Base-by-base conservation (phyloP, 2,113 vertebrate genomes). In the Syrmaticus mikado region DNA sequence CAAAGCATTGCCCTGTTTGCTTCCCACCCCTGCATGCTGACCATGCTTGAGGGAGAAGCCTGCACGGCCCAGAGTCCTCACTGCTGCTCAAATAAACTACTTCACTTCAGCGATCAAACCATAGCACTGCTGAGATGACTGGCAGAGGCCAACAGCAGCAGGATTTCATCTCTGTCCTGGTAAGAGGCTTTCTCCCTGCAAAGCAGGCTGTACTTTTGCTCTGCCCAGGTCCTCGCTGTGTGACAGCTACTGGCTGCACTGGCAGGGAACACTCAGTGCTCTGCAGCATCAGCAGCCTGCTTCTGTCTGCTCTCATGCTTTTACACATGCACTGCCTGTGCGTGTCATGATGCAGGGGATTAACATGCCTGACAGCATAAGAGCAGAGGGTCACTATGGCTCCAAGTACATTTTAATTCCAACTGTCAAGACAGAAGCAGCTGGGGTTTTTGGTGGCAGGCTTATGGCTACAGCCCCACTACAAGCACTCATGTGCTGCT, bases 351-450 rank as follows among this genome's bases (percentile, higher is more conserved):
- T 25, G 45, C 3, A 2, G n/a, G 27, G 36, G 43, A 38, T n/a
- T 18, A n/a, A 60, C 1, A 0, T 2, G 12, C 18, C 34, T 16
- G 34, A 17, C 24, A 41, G 75, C 10, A 0, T 7, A 58, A 77
- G 30, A 62, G 62, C 30, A 14, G 38, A 41, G 8, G 34, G 34
- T 38, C 62, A 11, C 20, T 18, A 13, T 9, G 52, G 50, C 58
- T 77, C 58, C 55, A 40, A 53, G 13, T 3, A 53, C 17, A 12
- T 24, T 43, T 61, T n/a, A 41, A 62, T 50, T 36, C 32, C 74
- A 62, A 0, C 27, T 1, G 3, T 53, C 43, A n/a, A 19, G 14
- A 32, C 15, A 61, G 85, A 18, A 4, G 40, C 1, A 10, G 14
- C 52, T 24, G n/a, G 38, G 58, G 28, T 25, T 58, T 12, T 58